These are phyloP conservation scores for Oxygymnocypris stewartii DNA, from an alignment of 2,113 vertebrate genomes.

Conservation along the genomic window DNA sequence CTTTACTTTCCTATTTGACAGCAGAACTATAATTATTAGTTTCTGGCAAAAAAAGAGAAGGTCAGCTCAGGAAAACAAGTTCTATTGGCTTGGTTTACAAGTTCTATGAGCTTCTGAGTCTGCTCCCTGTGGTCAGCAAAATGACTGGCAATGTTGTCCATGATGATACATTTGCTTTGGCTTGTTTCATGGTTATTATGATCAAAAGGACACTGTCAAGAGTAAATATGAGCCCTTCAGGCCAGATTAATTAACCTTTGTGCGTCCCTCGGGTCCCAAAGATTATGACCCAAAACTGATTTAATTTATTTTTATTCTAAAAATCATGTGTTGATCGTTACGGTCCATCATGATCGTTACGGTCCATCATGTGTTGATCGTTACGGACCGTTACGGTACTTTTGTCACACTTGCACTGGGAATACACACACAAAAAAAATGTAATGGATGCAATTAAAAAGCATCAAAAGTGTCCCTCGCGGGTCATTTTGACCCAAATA, in stretches of 20 bases:
- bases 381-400: too few relatives aligned
- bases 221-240: neutral
- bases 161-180: neutral
- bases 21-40: neutral
- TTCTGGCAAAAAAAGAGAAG: neutral
- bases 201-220: neutral
- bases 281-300: too few relatives aligned
- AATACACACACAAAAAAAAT: too few relatives aligned
- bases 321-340: too few relatives aligned
- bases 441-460: too few relatives aligned
- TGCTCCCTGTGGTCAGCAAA: constrained; percentile 5
- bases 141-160: neutral
- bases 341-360: too few relatives aligned
- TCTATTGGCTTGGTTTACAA: neutral
- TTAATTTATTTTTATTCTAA: too few relatives aligned
- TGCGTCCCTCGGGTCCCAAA: too few relatives aligned
- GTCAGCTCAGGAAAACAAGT: neutral
- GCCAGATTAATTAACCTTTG: neutral
- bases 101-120: neutral
- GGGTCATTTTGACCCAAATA: too few relatives aligned
- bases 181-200: constrained; percentile 17
- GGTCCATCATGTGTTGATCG: too few relatives aligned
- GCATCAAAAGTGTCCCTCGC: too few relatives aligned
- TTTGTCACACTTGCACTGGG: too few relatives aligned
- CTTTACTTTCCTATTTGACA: neutral